Percentiles rank a stretch among this genome's conserved stretches.
Evolutionary conservation across 1,140 invertebrate genomes (phyloP).

Genomic region (Druon quercuslanigerum): DNA sequence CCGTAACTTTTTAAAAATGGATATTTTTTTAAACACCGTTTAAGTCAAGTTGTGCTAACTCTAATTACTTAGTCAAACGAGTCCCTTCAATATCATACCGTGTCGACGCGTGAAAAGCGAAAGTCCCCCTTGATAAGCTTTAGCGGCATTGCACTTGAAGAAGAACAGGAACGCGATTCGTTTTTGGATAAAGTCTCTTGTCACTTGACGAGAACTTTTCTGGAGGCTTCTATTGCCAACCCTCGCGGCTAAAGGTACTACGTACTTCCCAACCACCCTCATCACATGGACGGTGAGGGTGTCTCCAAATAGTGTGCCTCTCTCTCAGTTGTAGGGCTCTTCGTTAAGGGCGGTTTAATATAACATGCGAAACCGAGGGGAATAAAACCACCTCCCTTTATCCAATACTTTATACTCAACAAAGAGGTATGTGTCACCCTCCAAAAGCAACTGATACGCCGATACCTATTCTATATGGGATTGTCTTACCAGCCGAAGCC

Average conservation of each 20-base stretch:
- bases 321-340: slow-evolving; percentile 4
- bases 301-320: not conserved
- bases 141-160: slow-evolving; percentile 1
- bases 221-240: slow-evolving; percentile 22
- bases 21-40: too few relatives aligned
- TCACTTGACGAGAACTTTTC: slow-evolving; percentile 9
- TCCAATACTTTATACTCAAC: not conserved
- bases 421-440: slow-evolving; percentile 19
- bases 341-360: slow-evolving; percentile 19
- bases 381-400: slow-evolving; percentile 12
- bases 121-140: not conserved
- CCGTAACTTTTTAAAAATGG: too few relatives aligned
- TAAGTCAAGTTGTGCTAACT: not conserved
- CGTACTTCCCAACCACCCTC: slow-evolving; percentile 15
- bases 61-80: not conserved
- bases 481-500: not conserved
- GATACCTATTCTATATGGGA: not conserved
- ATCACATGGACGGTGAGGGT: not conserved
- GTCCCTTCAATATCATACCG: not conserved
- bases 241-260: not conserved
- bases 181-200: slow-evolving; percentile 21
- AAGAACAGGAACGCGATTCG: not conserved
- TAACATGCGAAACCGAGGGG: slow-evolving; percentile 1
- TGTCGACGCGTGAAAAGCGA: not conserved
- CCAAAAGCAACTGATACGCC: slow-evolving; percentile 18